Evolutionary conservation across 2,888 invertebrate genomes (phyloP), one percentile per base, ranked within the genome.

Genomic region (Physocephala rufipes): DNA sequence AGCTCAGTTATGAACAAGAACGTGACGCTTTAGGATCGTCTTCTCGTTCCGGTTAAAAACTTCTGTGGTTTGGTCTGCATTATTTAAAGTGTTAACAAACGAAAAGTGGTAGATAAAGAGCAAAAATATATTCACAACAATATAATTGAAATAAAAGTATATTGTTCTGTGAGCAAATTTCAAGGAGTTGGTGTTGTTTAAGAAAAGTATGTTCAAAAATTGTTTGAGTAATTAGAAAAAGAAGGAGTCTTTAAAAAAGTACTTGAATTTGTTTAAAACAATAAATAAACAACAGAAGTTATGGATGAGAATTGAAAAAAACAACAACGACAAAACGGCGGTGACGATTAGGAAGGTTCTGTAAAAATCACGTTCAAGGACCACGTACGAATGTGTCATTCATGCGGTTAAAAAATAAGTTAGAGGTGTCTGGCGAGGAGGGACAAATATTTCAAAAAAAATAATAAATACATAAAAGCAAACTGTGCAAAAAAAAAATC

Each of bases 1-100:
- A 70, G 70, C 72, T 73, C 76, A 76, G 76, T 76, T 72, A 74
- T 70, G 49, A 68, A 68, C 71, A 74, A 76, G 74, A 74, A 76
- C 70, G 70, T 62, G 74, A 59, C 73, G 74, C 70, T 72, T 75
- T 74, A 64, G 74, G 76, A 73, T 75, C 76, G 70, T 72, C 63
- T 65, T 63, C 58, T 65, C 53, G 64, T 7, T 36, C 36, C 9
- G 36, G 36, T 9, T n/a, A 43, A 59, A 49, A 36, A 28, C 53
- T n/a, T 55, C n/a, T 16, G 51, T 7, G 7, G 7, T 55, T 5
- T 49, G 19, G 16, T 49, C 16, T 4, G 26, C 28, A 16, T 28
- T 59, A 16, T 24, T 16, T 49, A 26, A 49, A 47, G 49, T 3
- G 49, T 65, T 65, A 30, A 47, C 36, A 24, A 15, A 19, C 28